These are phyloP conservation scores for Coleophora deauratella DNA, from an alignment of 2,888 invertebrate species.

Conservation along the genomic window DNA sequence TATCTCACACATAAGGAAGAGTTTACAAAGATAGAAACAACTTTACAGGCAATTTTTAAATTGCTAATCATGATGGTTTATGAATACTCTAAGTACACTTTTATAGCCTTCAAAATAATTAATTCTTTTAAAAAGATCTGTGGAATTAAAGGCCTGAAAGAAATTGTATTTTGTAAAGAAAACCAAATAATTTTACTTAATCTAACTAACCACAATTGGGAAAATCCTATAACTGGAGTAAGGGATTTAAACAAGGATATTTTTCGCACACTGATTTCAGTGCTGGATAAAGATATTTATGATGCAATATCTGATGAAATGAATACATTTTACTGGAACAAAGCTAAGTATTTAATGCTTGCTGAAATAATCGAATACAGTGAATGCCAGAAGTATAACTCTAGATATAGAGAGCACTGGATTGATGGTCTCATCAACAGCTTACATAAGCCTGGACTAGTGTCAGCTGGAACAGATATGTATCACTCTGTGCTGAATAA, in stretches of 20 bases:
- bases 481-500: slow-evolving; percentile 66
- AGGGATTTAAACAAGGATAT: slow-evolving; percentile 67
- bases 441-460: slow-evolving; percentile 67
- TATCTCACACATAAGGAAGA: slow-evolving; percentile 30
- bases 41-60: slow-evolving; percentile 36
- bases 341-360: slow-evolving; percentile 74
- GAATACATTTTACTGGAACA: slow-evolving; percentile 71
- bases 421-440: slow-evolving; percentile 50
- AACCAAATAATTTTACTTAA: slow-evolving; percentile 54
- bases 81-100: slow-evolving; percentile 70
- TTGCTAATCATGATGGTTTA: slow-evolving; percentile 45
- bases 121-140: slow-evolving; percentile 52
- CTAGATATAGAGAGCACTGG: slow-evolving; percentile 20
- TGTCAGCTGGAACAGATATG: slow-evolving; percentile 75
- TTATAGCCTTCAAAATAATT: slow-evolving; percentile 66
- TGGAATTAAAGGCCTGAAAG: slow-evolving; percentile 36
- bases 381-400: slow-evolving; percentile 23
- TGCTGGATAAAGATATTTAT: slow-evolving; percentile 31
- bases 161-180: slow-evolving; percentile 29
- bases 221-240: slow-evolving; percentile 72
- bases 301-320: slow-evolving; percentile 37
- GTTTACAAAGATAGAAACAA: slow-evolving; percentile 14
- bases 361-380: slow-evolving; percentile 56
- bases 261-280: slow-evolving; percentile 49
- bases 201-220: slow-evolving; percentile 76